phyloP scores from a whole-genome alignment of 2,888 invertebrate species.

The Cordylochernes scorpioides region DNA sequence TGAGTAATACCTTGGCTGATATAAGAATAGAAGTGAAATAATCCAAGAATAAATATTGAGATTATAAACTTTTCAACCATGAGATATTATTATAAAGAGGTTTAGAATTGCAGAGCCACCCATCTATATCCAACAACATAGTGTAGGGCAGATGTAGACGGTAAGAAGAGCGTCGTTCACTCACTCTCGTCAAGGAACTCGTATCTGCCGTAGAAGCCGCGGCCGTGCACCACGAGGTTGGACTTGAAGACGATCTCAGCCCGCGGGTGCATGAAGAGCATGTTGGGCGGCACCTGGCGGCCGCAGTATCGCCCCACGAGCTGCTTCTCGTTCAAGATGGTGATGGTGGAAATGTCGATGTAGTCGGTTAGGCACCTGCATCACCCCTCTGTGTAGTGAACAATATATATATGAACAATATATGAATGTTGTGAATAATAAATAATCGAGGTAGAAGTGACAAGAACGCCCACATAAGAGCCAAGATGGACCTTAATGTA shows the following conservation, averaged over 20 bases:
- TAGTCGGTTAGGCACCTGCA: slow-evolving; percentile 20
- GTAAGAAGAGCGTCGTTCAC: slow-evolving; percentile 1
- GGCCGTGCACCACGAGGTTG: slow-evolving; percentile 18
- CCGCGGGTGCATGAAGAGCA: slow-evolving; percentile 19
- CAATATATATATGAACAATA: not conserved
- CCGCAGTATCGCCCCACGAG: slow-evolving; percentile 20
- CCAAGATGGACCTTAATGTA: no score
- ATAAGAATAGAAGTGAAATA: no score
- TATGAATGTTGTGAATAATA: not conserved
- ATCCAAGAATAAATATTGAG: no score
- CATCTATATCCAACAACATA: no score
- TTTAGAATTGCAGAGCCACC: no score
- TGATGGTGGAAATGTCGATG: slow-evolving; percentile 20
- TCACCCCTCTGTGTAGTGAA: no score
- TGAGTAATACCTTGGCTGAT: no score
- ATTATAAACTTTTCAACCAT: no score
- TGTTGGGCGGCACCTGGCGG: slow-evolving; percentile 16
- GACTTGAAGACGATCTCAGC: slow-evolving; percentile 19
- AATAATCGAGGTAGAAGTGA: no score
- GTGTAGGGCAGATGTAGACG: no score
- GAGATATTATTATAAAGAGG: no score
- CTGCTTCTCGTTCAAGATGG: slow-evolving; percentile 15
- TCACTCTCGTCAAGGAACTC: slow-evolving; percentile 20
- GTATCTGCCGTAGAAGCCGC: slow-evolving; percentile 19
- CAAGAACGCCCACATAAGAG: no score